Percentiles rank a stretch among this genome's conserved stretches.
These are phyloP conservation scores for Mastomys natalensis DNA, from an alignment of 2,113 vertebrate species.

Conservation along the genomic window DNA sequence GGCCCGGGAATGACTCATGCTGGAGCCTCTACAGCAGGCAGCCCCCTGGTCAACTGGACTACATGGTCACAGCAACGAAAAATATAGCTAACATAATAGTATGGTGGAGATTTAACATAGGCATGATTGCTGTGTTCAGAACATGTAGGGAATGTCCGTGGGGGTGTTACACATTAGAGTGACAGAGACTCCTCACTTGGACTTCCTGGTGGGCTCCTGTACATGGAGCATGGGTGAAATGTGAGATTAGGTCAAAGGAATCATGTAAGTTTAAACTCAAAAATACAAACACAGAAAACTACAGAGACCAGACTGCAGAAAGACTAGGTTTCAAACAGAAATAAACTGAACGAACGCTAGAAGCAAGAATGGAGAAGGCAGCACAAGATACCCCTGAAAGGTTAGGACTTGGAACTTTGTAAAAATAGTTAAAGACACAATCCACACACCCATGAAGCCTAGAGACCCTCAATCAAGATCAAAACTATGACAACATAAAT, in stretches of 20 bases:
- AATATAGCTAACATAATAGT: too few relatives aligned
- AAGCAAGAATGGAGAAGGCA: neutral
- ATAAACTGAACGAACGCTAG: neutral
- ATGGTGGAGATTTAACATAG: neutral
- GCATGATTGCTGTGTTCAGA: neutral
- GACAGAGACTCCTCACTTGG: neutral
- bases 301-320: neutral
- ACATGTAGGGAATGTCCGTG: neutral
- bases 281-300: neutral
- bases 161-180: neutral
- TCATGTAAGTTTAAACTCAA: neutral
- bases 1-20: neutral
- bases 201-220: neutral
- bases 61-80: too few relatives aligned
- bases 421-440: neutral
- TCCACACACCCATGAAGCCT: neutral
- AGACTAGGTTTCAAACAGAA: too few relatives aligned
- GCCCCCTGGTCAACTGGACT: too few relatives aligned
- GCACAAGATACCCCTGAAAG: neutral
- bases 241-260: neutral
- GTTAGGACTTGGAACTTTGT: neutral
- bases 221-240: fast-evolving
- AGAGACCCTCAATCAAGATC: neutral
- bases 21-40: neutral
- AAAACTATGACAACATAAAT: neutral